Percentiles rank a stretch among this genome's conserved stretches.
These are phyloP conservation scores for Poeciliopsis turneri DNA, from an alignment of 2,797 vertebrate species.

Conservation along the genomic window DNA sequence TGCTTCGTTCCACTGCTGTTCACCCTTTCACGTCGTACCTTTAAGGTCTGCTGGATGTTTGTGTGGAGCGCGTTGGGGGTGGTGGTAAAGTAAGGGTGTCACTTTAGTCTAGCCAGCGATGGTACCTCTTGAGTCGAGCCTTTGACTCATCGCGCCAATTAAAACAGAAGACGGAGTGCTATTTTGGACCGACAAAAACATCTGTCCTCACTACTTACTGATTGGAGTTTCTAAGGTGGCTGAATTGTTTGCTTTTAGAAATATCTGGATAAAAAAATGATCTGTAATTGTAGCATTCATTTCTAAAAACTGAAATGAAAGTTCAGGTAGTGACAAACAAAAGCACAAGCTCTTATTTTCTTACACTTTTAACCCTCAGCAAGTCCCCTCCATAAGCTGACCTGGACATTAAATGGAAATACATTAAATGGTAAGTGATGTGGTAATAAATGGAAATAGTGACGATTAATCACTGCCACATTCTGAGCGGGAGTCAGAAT, in stretches of 20 bases:
- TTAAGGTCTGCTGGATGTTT: constrained; percentile 56
- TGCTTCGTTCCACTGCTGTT: constrained; percentile 32
- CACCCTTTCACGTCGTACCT: constrained; percentile 60
- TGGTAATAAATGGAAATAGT: background rate
- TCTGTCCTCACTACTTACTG: constrained; percentile 77
- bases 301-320: background rate
- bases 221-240: constrained; percentile 47
- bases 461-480: background rate
- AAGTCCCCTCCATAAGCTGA: background rate
- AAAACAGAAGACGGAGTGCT: constrained; percentile 69
- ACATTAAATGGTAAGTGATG: background rate
- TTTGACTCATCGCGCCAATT: constrained; percentile 71
- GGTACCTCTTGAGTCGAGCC: constrained; percentile 35
- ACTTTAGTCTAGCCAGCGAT: constrained; percentile 47
- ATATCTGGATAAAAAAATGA: background rate
- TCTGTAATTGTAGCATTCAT: background rate
- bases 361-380: background rate
- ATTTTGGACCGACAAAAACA: constrained; percentile 80
- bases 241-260: constrained; percentile 22
- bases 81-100: constrained; percentile 57
- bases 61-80: constrained; percentile 41
- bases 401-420: background rate
- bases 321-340: background rate
- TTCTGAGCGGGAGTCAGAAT: background rate
- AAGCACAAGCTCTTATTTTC: background rate